phyloP scores from a whole-genome alignment of 2,888 invertebrate genomes.

The Branchinecta sandiegonensis region DNA sequence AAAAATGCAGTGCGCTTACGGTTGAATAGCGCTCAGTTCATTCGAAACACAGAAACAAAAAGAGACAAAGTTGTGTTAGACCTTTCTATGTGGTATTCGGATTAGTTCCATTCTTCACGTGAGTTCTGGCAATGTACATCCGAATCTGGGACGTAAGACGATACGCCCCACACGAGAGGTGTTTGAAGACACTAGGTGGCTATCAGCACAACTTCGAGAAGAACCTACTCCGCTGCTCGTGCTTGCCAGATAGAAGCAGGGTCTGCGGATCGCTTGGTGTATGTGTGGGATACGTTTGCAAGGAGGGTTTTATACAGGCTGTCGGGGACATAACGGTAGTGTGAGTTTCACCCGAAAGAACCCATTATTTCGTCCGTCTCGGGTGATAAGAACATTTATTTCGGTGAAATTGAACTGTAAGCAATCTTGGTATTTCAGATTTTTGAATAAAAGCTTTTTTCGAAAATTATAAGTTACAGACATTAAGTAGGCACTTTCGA shows the following conservation, averaged over 20 bases:
- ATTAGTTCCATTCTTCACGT: too few species aligned
- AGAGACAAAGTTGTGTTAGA: too few species aligned
- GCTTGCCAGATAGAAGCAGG: conserved; percentile 92
- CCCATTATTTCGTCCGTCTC: conserved; percentile 81
- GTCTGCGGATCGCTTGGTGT: conserved; percentile 86
- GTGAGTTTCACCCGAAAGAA: conserved; percentile 90
- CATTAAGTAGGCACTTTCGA: too few species aligned
- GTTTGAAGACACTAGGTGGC: conserved; percentile 77
- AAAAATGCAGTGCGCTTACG: too few species aligned
- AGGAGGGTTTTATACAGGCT: conserved; percentile 85
- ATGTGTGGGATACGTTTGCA: conserved; percentile 92
- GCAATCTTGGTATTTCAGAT: too few species aligned
- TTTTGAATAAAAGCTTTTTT: too few species aligned
- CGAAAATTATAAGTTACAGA: too few species aligned
- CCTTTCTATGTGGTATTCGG: too few species aligned
- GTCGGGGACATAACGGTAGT: conserved; percentile 94
- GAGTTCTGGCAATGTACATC: too few species aligned
- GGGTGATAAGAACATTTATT: conserved; percentile 86
- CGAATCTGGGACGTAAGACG: conserved; percentile 89
- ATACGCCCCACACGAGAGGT: conserved; percentile 80
- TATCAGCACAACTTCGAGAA: conserved; percentile 97
- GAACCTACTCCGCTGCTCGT: conserved; percentile 80
- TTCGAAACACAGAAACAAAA: too few species aligned
- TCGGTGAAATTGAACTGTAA: conserved; percentile 72
- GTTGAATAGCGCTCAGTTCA: too few species aligned